Conservation (phyloP, 2,797 vertebrate species). For the Labeo calbasu region DNA sequence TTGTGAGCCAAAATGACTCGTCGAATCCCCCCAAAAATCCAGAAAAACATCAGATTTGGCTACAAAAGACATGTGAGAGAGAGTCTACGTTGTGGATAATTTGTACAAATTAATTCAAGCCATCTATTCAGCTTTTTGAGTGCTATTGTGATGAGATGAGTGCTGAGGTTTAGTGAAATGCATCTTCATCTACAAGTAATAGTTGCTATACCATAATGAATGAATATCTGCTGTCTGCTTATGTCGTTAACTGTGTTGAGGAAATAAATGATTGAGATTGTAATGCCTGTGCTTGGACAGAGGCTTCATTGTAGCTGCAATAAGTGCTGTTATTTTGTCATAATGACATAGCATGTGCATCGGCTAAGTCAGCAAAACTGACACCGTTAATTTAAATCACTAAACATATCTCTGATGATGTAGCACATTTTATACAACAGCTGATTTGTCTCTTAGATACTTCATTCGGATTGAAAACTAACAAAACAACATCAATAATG, state of each 20-base stretch:
- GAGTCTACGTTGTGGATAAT: not conserved
- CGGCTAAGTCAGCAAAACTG: not conserved
- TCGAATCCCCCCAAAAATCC: not conserved
- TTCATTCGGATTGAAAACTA: not conserved
- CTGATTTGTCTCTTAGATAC: not conserved
- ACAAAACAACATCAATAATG: not conserved
- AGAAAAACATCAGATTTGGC: not conserved
- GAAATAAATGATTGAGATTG: not conserved
- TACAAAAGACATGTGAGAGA: not conserved
- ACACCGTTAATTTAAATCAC: not conserved
- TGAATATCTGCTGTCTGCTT: not conserved
- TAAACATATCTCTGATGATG: not conserved
- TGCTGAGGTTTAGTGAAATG: not conserved
- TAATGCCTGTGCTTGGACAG: not conserved
- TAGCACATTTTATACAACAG: not conserved
- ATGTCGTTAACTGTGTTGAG: not conserved
- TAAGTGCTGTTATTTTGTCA: not conserved
- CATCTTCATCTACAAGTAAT: conserved; percentile 1
- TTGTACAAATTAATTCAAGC: not conserved
- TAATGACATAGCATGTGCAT: not conserved
- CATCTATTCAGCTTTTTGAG: conserved; percentile 1
- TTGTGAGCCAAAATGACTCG: too few species aligned
- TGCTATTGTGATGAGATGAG: not conserved
- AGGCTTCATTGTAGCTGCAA: conserved; percentile 1
- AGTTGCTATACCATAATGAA: not conserved